A percentile compares a stretch with the other conserved stretches of the same genome.
These are phyloP conservation scores for Zele albiditarsus DNA, from an alignment of 2,888 invertebrate genomes.

Conservation along the genomic window DNA sequence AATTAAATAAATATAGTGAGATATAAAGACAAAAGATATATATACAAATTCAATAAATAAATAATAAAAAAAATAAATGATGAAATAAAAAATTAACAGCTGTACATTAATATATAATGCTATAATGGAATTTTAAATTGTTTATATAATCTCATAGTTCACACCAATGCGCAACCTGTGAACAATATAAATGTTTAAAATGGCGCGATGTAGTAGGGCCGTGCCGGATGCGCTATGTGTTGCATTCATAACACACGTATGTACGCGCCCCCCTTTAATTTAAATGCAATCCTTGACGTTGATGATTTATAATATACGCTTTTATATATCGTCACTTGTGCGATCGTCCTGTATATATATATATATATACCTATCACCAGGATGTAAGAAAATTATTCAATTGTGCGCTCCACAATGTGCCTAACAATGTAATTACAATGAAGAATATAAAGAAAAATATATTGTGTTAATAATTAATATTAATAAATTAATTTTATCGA, in stretches of 20 bases:
- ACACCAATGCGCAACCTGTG: neutral
- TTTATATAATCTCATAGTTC: conserved; percentile 16
- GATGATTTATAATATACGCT: conserved; percentile 64
- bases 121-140: neutral
- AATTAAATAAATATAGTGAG: conserved; percentile 7
- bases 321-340: conserved; percentile 9
- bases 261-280: conserved; percentile 51
- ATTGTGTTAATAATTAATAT: neutral
- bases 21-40: neutral
- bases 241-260: conserved; percentile 68
- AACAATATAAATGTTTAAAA: neutral
- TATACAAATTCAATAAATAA: neutral
- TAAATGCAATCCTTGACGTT: conserved; percentile 68
- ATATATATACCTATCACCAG: neutral
- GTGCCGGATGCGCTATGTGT: conserved; percentile 68
- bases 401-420: neutral
- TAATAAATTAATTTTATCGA: too few relatives aligned
- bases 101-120: neutral
- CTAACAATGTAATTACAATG: neutral
- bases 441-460: neutral
- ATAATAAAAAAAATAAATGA: neutral
- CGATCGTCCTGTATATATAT: conserved; percentile 12
- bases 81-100: conserved; percentile 11
- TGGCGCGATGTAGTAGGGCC: conserved; percentile 10
- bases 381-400: neutral